Conservation (phyloP, 2,888 invertebrate genomes). For the Spatulosminthurus flaviceps region DNA sequence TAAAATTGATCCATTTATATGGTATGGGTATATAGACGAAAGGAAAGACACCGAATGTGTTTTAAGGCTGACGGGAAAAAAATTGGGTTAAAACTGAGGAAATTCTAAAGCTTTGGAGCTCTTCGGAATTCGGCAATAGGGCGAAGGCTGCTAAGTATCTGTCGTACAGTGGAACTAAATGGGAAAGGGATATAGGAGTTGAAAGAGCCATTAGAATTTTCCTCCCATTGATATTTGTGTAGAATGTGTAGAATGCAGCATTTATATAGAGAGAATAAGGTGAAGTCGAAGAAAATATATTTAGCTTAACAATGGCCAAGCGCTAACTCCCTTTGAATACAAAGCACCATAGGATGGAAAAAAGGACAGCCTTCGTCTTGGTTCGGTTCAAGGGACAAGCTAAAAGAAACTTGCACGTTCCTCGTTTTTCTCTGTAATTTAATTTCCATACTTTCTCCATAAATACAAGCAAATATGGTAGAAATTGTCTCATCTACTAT, state of each 20-base stretch:
- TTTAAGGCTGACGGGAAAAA: not conserved
- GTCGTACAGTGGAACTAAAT: too few species aligned
- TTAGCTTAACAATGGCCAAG: slow-evolving; percentile 9
- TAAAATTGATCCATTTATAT: slow-evolving; percentile 6
- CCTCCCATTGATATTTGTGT: not conserved
- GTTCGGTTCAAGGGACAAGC: not conserved
- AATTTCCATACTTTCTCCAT: slow-evolving; percentile 30
- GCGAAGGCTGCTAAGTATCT: too few species aligned
- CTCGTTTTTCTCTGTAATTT: slow-evolving; percentile 30
- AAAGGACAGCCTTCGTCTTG: not conserved
- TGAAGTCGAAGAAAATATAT: slow-evolving; percentile 2
- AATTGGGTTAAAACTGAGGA: slow-evolving; percentile 8
- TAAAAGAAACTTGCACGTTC: slow-evolving; percentile 6
- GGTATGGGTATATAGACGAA: not conserved
- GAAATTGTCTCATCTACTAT: slow-evolving; percentile 21
- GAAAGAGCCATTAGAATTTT: not conserved
- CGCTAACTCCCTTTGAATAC: not conserved
- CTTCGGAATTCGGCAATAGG: too few species aligned
- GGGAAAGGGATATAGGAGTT: not conserved
- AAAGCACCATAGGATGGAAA: slow-evolving; percentile 12
- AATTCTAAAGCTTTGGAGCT: not conserved
- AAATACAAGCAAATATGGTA: slow-evolving; percentile 30
- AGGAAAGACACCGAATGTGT: not conserved
- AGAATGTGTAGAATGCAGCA: too few species aligned
- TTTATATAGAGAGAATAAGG: too few species aligned